Evolutionary conservation across 2,113 vertebrate species (phyloP).

Genomic region (Gallinago undulata): DNA sequence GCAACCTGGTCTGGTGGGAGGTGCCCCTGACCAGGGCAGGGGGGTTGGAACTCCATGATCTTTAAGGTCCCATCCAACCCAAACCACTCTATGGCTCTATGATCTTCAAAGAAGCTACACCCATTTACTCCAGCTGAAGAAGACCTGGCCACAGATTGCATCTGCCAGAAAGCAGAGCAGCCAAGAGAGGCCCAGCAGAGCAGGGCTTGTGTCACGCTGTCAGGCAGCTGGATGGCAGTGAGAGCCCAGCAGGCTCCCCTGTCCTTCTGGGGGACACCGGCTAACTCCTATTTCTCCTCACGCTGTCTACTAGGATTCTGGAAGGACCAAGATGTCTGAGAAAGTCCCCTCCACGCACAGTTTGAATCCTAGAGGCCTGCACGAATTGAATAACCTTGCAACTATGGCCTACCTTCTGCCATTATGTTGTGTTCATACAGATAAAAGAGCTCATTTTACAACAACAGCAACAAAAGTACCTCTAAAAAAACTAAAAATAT

Average conservation of each 20-base stretch:
- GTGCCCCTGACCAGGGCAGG: background rate
- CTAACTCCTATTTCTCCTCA: background rate
- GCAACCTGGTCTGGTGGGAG: background rate
- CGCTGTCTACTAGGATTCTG: background rate
- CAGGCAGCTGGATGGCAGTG: background rate
- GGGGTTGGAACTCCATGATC: background rate
- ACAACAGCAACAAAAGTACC: background rate
- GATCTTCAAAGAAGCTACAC: rapidly evolving
- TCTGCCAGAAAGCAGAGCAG: background rate
- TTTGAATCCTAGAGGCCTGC: background rate
- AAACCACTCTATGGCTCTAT: background rate
- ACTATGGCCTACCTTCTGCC: background rate
- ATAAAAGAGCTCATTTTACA: background rate
- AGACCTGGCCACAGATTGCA: background rate
- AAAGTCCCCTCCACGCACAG: background rate
- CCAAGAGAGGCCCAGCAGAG: rapidly evolving
- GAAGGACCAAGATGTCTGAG: background rate
- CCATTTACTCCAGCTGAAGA: background rate
- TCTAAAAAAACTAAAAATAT: background rate
- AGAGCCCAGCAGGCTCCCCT: background rate
- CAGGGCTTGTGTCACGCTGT: background rate
- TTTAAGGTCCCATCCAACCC: background rate
- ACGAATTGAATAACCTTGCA: background rate
- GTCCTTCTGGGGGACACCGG: background rate
- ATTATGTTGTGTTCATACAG: background rate